A percentile compares a stretch with the other conserved stretches of the same genome.
phyloP scores from a whole-genome alignment of 2,113 vertebrate species.

The Sylvilagus bachmani region DNA sequence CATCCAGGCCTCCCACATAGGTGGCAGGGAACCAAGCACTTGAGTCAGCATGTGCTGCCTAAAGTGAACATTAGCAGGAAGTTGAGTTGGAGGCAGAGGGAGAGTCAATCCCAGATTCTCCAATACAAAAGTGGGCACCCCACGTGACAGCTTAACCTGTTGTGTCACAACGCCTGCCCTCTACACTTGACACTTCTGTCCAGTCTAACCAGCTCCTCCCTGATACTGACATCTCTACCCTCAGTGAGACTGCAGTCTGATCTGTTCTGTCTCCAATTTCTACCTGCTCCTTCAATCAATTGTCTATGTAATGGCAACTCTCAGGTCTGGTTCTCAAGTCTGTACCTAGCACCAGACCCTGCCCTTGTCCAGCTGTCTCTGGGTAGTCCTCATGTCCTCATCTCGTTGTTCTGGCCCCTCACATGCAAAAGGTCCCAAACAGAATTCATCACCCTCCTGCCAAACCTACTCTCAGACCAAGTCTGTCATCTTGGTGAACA shows the following conservation, averaged over 20 bases:
- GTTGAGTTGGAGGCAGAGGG: too few relatives aligned
- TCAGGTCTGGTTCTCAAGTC: not conserved
- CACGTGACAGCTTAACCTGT: too few relatives aligned
- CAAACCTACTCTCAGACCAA: not conserved
- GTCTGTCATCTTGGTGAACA: not conserved
- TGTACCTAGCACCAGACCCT: not conserved
- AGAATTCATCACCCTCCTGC: not conserved
- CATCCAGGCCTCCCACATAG: too few relatives aligned
- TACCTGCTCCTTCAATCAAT: not conserved
- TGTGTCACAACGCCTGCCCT: too few relatives aligned
- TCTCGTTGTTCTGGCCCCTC: not conserved
- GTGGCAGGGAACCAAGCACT: too few relatives aligned
- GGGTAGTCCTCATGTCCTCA: not conserved
- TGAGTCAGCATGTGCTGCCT: too few relatives aligned
- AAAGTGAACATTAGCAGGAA: too few relatives aligned
- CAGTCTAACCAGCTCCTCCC: not conserved
- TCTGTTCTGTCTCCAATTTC: not conserved
- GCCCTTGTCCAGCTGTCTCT: not conserved
- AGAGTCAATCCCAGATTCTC: too few relatives aligned
- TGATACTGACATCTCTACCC: not conserved
- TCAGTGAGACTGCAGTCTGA: accelerated
- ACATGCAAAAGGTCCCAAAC: not conserved
- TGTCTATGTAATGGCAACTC: not conserved
- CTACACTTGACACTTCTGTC: not conserved
- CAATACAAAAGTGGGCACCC: too few relatives aligned